These are phyloP conservation scores for Drosophila acutilabella DNA, from an alignment of 2,888 invertebrate genomes.

Conservation along the genomic window DNA sequence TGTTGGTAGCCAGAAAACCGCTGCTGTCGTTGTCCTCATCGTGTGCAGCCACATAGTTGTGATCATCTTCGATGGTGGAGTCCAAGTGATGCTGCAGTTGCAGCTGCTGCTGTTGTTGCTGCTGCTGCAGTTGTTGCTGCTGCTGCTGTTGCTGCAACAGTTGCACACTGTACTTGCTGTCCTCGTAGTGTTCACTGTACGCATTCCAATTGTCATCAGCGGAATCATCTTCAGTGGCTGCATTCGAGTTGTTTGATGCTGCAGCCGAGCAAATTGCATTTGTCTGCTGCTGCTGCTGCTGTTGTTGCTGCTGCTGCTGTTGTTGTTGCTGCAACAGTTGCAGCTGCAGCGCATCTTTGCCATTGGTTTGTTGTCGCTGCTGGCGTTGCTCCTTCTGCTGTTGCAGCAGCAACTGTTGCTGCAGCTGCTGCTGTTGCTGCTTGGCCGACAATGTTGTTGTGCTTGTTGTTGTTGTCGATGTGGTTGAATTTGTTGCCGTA, in stretches of 20 bases:
- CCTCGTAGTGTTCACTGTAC: conserved; percentile 79
- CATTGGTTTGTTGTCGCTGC: conserved; percentile 58
- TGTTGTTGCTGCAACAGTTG: conserved; percentile 46
- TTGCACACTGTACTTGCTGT: conserved; percentile 50
- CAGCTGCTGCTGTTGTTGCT: conserved; percentile 40
- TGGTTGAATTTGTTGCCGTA: conserved; percentile 73
- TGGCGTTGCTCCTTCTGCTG: conserved; percentile 48
- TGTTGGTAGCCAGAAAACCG: conserved; percentile 15
- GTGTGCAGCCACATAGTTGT: conserved; percentile 81
- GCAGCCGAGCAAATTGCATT: conserved; percentile 48
- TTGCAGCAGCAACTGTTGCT: conserved; percentile 43
- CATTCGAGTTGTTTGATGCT: conserved; percentile 72
- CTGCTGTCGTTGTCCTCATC: conserved; percentile 82
- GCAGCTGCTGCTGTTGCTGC: conserved; percentile 60
- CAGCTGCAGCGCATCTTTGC: conserved; percentile 61
- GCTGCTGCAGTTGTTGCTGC: conserved; percentile 30
- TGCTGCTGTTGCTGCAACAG: conserved; percentile 30
- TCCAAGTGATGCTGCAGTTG: conserved; percentile 64
- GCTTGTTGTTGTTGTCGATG: conserved; percentile 76
- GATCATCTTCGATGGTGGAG: conserved; percentile 79
- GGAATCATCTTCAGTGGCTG: conserved; percentile 77
- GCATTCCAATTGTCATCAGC: conserved; percentile 81
- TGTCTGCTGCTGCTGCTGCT: conserved; percentile 46
- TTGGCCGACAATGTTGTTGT: conserved; percentile 54
- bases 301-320: conserved; percentile 33